Percentiles rank a stretch among this genome's conserved stretches.
phyloP scores from a whole-genome alignment of 1,140 invertebrate species.

The Maconellicoccus hirsutus region DNA sequence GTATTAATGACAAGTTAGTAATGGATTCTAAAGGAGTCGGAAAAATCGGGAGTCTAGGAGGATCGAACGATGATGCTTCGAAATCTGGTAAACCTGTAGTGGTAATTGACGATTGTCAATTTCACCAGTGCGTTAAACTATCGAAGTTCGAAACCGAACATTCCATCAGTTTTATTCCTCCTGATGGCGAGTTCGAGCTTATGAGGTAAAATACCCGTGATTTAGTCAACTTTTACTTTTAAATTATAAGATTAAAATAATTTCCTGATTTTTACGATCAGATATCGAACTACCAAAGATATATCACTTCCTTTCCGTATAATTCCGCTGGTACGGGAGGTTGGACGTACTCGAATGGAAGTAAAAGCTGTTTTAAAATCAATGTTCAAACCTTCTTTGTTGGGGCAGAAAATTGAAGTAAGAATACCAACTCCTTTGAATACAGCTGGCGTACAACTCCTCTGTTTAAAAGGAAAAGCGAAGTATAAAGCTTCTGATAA shows the following conservation, averaged over 20 bases:
- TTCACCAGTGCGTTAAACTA: slow-evolving; percentile 99
- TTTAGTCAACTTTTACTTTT: slow-evolving; percentile 22
- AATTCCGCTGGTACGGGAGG: slow-evolving; percentile 94
- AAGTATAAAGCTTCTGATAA: slow-evolving; percentile 99
- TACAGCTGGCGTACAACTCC: slow-evolving; percentile 96
- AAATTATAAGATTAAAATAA: too few species aligned
- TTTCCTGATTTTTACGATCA: slow-evolving; percentile 37
- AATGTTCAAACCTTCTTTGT: slow-evolving; percentile 96
- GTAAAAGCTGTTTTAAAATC: slow-evolving; percentile 98
- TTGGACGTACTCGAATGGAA: slow-evolving; percentile 98
- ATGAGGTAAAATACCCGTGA: slow-evolving; percentile 62
- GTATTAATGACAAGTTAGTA: slow-evolving; percentile 98
- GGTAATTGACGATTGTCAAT: slow-evolving; percentile 99
- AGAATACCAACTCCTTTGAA: slow-evolving; percentile 98
- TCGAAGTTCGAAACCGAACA: slow-evolving; percentile 99
- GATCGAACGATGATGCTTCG: slow-evolving; percentile 68
- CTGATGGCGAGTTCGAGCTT: slow-evolving; percentile 98
- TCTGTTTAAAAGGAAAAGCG: slow-evolving; percentile 98
- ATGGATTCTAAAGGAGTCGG: slow-evolving; percentile 89
- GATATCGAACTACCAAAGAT: slow-evolving; percentile 99
- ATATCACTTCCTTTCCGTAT: slow-evolving; percentile 98
- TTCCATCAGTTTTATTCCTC: slow-evolving; percentile 99
- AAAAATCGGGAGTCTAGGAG: slow-evolving; percentile 43
- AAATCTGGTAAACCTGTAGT: slow-evolving; percentile 88
- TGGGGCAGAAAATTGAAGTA: slow-evolving; percentile 98